Conservation (phyloP, 1,140 invertebrate genomes). For the Ptiloglossa arizonensis region DNA sequence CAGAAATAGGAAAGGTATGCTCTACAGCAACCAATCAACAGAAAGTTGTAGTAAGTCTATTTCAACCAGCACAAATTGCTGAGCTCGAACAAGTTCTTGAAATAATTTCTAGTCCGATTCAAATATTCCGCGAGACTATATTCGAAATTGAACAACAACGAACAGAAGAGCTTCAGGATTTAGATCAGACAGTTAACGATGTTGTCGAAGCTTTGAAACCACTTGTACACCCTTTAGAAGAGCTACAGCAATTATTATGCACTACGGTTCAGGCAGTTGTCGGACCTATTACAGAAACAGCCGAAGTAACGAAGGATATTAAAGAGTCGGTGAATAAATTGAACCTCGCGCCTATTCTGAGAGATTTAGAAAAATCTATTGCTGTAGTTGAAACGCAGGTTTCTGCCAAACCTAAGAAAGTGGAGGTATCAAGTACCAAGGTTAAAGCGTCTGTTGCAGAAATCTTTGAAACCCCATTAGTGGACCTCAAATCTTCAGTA, state of each 20-base stretch:
- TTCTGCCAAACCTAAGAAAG: neutral
- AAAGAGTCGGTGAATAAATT: neutral
- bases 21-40: slow-evolving; percentile 5
- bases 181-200: neutral
- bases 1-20: slow-evolving; percentile 44
- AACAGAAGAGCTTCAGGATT: neutral
- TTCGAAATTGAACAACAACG: neutral
- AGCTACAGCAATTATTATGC: slow-evolving; percentile 7
- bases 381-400: slow-evolving; percentile 16
- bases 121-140: neutral
- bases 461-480: slow-evolving; percentile 27
- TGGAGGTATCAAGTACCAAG: neutral
- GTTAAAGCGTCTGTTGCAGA: neutral
- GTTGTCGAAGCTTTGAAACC: neutral
- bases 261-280: neutral
- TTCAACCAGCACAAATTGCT: neutral
- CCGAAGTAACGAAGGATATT: neutral
- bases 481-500: slow-evolving; percentile 41
- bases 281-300: neutral
- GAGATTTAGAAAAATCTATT: slow-evolving; percentile 24
- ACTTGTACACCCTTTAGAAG: slow-evolving; percentile 19
- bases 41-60: neutral
- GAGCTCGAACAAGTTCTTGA: neutral
- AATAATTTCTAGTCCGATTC: neutral
- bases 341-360: neutral